Evolutionary conservation across 2,797 vertebrate genomes (phyloP).

Genomic region (Coccyzus lansbergi): DNA sequence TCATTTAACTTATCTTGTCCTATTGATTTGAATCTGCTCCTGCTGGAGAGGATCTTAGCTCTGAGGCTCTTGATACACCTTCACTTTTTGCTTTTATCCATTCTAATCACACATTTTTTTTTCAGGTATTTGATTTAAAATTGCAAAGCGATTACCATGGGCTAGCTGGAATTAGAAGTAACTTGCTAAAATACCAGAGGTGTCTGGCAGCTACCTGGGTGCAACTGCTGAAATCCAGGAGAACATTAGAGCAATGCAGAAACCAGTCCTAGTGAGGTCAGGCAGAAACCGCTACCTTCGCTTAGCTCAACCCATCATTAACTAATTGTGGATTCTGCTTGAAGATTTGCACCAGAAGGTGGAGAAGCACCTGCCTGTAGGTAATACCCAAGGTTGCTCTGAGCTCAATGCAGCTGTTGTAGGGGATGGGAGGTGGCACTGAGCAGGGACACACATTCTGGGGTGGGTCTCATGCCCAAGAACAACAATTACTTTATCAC

Average conservation of each 20-base stretch:
- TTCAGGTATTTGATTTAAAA: neutral
- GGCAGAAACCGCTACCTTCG: fast-evolving
- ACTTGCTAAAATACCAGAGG: neutral
- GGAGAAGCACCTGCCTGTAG: fast-evolving
- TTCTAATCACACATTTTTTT: neutral
- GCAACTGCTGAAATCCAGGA: fast-evolving
- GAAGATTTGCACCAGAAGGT: neutral
- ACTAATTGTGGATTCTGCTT: neutral
- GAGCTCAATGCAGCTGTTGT: fast-evolving
- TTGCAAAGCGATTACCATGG: neutral
- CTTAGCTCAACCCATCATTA: neutral
- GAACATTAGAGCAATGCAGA: neutral
- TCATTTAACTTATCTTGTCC: neutral
- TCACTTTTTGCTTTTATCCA: neutral
- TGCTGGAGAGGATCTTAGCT: neutral
- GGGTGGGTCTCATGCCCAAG: fast-evolving
- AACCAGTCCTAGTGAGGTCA: neutral
- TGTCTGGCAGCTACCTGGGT: neutral
- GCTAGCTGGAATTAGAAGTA: neutral
- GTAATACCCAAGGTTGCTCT: fast-evolving
- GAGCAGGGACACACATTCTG: fast-evolving
- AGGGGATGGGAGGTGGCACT: neutral
- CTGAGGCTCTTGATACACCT: neutral
- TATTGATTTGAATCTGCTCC: neutral
- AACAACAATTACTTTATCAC: fast-evolving